These are phyloP conservation scores for Drosophila ananassae DNA, from an alignment of 1,140 invertebrate species.

Conservation along the genomic window DNA sequence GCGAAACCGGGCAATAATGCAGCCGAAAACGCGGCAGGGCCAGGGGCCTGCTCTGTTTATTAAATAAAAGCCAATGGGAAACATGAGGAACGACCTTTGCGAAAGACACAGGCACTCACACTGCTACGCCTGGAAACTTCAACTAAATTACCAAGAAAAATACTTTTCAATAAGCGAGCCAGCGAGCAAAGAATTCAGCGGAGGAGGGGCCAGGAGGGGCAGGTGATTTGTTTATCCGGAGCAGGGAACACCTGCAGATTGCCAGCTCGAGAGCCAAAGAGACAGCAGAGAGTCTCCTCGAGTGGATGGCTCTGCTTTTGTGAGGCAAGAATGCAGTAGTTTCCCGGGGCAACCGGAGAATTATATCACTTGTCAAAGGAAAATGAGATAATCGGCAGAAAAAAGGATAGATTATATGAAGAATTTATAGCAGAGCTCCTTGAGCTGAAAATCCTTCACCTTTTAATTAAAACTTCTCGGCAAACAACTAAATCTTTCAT, in stretches of 20 bases:
- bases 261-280: conserved; percentile 18
- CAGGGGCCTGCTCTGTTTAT: conserved; percentile 41
- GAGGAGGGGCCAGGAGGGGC: conserved; percentile 17
- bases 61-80: conserved; percentile 59
- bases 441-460: neutral
- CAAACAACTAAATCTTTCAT: neutral
- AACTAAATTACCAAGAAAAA: conserved; percentile 69
- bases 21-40: conserved; percentile 26
- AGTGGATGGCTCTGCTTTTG: conserved; percentile 3
- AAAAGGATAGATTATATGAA: neutral
- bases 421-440: neutral
- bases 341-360: conserved; percentile 31
- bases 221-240: conserved; percentile 52
- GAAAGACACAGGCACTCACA: conserved; percentile 15
- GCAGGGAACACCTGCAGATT: conserved; percentile 70
- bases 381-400: conserved; percentile 5
- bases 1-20: conserved; percentile 47
- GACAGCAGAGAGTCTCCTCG: conserved; percentile 7
- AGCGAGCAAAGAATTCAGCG: conserved; percentile 37
- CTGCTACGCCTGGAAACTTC: conserved; percentile 60
- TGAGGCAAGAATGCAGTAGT: conserved; percentile 36
- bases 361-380: conserved; percentile 12
- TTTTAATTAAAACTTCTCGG: neutral
- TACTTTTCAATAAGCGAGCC: conserved; percentile 59
- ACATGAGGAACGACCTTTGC: conserved; percentile 62